Conservation (phyloP, 2,888 invertebrate genomes). For the Eurytoma adleriae region DNA sequence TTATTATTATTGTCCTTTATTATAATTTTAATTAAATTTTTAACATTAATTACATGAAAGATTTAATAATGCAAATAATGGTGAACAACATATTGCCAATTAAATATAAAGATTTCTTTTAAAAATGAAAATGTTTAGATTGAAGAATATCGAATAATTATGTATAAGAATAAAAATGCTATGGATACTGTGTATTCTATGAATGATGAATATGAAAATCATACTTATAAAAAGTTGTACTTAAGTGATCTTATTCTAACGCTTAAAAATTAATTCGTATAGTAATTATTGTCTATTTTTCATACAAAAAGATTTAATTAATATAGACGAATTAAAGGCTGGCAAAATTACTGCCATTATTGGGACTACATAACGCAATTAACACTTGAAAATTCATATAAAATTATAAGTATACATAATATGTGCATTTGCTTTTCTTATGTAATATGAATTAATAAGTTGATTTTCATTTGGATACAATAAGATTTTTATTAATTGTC, state of each 20-base stretch:
- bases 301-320: constrained; percentile 38
- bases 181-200: constrained; percentile 43
- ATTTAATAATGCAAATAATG: not conserved
- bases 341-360: constrained; percentile 42
- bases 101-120: too few relatives aligned
- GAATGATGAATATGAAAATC: not conserved
- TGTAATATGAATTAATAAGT: constrained; percentile 12
- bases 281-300: constrained; percentile 48
- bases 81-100: too few relatives aligned
- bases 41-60: not conserved
- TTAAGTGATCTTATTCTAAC: constrained; percentile 36
- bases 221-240: constrained; percentile 22
- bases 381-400: constrained; percentile 25
- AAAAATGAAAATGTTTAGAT: too few relatives aligned
- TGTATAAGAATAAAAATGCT: not conserved
- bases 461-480: constrained; percentile 4
- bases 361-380: constrained; percentile 27
- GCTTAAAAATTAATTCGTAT: constrained; percentile 27
- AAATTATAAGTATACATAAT: constrained; percentile 32
- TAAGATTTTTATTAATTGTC: not conserved
- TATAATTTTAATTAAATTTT: not conserved
- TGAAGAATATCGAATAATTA: too few relatives aligned
- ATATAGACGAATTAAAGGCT: constrained; percentile 33
- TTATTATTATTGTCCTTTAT: not conserved
- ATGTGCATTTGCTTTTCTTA: constrained; percentile 10